phyloP scores from a whole-genome alignment of 2,888 invertebrate genomes.

The Cephonodes hylas region DNA sequence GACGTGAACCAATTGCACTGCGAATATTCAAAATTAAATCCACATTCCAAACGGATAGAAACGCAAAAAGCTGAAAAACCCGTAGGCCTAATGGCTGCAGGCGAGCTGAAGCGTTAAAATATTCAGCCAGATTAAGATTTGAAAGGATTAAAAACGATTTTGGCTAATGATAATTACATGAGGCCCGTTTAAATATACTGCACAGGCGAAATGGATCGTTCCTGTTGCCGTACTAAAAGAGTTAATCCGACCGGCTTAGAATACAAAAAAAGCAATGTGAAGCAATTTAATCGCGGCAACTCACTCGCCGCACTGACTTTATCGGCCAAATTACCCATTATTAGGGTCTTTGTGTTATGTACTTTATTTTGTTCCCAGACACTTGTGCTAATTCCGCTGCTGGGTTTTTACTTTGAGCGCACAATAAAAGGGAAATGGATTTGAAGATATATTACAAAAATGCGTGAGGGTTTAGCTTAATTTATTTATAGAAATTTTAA shows the following conservation, averaged over 20 bases:
- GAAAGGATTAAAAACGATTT: slow-evolving; percentile 44
- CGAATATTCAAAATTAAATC: not conserved
- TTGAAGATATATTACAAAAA: too few relatives aligned
- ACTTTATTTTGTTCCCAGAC: slow-evolving; percentile 24
- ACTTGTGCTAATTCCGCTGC: slow-evolving; percentile 14
- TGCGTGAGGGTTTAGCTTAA: not conserved
- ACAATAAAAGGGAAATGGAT: slow-evolving; percentile 19
- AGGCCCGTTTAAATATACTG: slow-evolving; percentile 35
- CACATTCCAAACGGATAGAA: not conserved
- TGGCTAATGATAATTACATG: slow-evolving; percentile 48
- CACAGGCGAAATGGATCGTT: not conserved
- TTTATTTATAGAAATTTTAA: not conserved
- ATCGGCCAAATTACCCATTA: slow-evolving; percentile 30
- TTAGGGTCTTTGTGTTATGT: slow-evolving; percentile 27
- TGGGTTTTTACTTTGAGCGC: slow-evolving; percentile 15
- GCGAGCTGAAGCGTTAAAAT: slow-evolving; percentile 14
- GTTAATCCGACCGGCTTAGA: slow-evolving; percentile 11
- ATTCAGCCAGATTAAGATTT: slow-evolving; percentile 31
- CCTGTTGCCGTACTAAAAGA: slow-evolving; percentile 1
- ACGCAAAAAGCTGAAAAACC: not conserved
- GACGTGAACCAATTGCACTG: too few relatives aligned
- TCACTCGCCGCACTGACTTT: slow-evolving; percentile 23
- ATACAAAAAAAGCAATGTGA: slow-evolving; percentile 31
- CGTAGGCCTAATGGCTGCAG: slow-evolving; percentile 5
- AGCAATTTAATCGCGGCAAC: slow-evolving; percentile 29